These are phyloP conservation scores for Tortrix viridana DNA, from an alignment of 2,888 invertebrate species.

Conservation along the genomic window DNA sequence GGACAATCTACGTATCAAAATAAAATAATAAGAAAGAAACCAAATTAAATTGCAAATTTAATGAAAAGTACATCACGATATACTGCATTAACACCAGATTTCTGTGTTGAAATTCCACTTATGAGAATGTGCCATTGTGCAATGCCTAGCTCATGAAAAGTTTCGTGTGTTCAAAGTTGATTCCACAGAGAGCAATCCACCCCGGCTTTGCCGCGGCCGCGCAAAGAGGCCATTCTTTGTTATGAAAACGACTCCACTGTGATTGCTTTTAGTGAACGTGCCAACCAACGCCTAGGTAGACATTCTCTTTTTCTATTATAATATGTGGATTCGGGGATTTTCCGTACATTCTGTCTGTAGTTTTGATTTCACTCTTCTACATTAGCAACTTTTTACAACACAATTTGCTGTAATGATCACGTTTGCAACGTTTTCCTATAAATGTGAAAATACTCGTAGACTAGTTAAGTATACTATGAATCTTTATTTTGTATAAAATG, in stretches of 20 bases:
- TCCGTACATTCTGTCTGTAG: conserved; percentile 11
- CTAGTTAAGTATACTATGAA: no score
- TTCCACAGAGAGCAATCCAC: conserved; percentile 51
- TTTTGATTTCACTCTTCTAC: conserved; percentile 8
- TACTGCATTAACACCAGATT: background rate
- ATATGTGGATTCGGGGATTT: conserved; percentile 29
- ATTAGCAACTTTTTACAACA: background rate
- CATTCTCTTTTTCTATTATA: conserved; percentile 34
- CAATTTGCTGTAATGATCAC: conserved; percentile 11
- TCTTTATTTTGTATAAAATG: background rate
- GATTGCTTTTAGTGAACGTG: conserved; percentile 47
- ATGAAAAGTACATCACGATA: background rate
- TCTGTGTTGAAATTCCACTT: conserved; percentile 23
- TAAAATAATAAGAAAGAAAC: no score
- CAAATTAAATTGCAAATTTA: no score
- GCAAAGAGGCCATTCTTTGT: conserved; percentile 53
- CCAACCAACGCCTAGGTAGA: conserved; percentile 28
- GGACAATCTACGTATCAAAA: no score
- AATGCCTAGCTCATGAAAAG: conserved; percentile 27
- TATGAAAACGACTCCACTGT: conserved; percentile 54
- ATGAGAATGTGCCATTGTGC: conserved; percentile 12
- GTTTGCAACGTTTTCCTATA: background rate
- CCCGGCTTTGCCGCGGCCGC: conserved; percentile 42
- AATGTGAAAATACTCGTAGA: no score
- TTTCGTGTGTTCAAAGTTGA: conserved; percentile 49